Percentiles rank a stretch among this genome's conserved stretches.
Evolutionary conservation across 2,113 vertebrate species (phyloP).

Genomic region (Scomber scombrus): DNA sequence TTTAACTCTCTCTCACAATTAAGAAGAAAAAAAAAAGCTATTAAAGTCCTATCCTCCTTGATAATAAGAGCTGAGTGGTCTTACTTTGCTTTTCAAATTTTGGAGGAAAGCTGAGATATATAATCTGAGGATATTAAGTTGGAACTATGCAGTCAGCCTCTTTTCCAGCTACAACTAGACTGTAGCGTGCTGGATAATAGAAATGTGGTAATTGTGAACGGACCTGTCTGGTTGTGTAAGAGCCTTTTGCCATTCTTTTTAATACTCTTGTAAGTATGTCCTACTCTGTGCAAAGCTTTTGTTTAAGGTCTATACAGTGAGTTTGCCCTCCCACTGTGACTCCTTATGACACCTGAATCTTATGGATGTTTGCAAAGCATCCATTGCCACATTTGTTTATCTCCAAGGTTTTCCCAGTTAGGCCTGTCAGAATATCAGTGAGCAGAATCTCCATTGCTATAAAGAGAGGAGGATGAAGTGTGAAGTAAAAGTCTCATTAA

Average conservation of each 20-base stretch:
- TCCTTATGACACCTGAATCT: constrained; percentile 50
- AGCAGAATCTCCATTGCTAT: constrained; percentile 67
- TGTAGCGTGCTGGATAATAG: constrained; percentile 42
- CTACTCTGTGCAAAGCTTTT: constrained; percentile 31
- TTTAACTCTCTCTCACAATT: constrained; percentile 53
- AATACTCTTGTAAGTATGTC: constrained; percentile 24
- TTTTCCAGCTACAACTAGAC: constrained; percentile 32
- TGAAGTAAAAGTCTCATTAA: constrained; percentile 85
- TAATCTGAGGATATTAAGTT: constrained; percentile 64
- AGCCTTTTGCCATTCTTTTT: constrained; percentile 38
- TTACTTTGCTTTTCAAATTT: constrained; percentile 45
- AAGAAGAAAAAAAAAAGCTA: constrained; percentile 53
- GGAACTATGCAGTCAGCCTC: constrained; percentile 40
- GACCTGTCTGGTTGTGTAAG: constrained; percentile 33
- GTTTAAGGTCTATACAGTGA: constrained; percentile 33
- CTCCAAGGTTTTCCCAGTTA: constrained; percentile 65
- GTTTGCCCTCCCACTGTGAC: constrained; percentile 51
- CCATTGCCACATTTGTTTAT: constrained; percentile 71
- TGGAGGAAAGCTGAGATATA: constrained; percentile 44
- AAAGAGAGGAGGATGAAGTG: constrained; percentile 79
- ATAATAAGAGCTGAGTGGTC: constrained; percentile 56
- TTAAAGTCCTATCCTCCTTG: constrained; percentile 48
- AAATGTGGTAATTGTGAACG: constrained; percentile 55
- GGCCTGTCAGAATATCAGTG: constrained; percentile 70
- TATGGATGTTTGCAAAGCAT: constrained; percentile 60